Evolutionary conservation across 2,113 vertebrate genomes (phyloP), one percentile per base, ranked within the genome.

Genomic region (Pelodiscus sinensis): DNA sequence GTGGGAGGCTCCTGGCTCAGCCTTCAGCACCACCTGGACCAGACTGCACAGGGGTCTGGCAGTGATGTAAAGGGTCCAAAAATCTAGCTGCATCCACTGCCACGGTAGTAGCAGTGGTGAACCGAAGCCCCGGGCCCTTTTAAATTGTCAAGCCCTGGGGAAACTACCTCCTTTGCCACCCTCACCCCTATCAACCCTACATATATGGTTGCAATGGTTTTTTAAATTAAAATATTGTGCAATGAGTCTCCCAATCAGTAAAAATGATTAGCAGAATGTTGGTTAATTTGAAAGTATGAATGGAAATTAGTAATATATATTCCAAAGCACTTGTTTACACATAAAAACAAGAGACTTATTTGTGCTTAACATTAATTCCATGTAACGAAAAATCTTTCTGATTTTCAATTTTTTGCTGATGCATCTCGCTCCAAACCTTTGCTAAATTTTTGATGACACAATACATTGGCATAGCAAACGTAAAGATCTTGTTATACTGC

Each of bases 401-500:
- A 44, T 82, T 71, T 92, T 87, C 44, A 83, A 78, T 96, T 93
- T 92, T 93, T 85, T 90, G 55, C 81, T 84, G 93, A 97, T 94
- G 80, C 81, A 90, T 93, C 87, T 96, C 96, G 87, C 96, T 92
- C 94, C 95, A 97, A 97, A 96, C 90, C 79, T 90, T 85, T 93
- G 2, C n/a, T 57, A 85, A 73, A 79, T 55, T 94, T 86, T 25
- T 51, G 90, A 94, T 84, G 14, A 56, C 3, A 91, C 8, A 93
- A 94, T 9, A 83, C 8, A 79, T 27, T 82, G 54, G 21, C 55
- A 94, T 80, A 83, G 5, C 4, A 81, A 88, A n/a, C 89, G n/a
- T 54, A 85, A 95, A 79, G n/a, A 79, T 71, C 2, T 21, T 35
- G 16, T n/a, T 35, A 35, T 71, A n/a, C 19, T 35, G 65, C 35